Percentiles rank a stretch among this genome's conserved stretches.
Evolutionary conservation across 2,888 invertebrate species (phyloP).

Genomic region (Brachynemurus nebulosus): DNA sequence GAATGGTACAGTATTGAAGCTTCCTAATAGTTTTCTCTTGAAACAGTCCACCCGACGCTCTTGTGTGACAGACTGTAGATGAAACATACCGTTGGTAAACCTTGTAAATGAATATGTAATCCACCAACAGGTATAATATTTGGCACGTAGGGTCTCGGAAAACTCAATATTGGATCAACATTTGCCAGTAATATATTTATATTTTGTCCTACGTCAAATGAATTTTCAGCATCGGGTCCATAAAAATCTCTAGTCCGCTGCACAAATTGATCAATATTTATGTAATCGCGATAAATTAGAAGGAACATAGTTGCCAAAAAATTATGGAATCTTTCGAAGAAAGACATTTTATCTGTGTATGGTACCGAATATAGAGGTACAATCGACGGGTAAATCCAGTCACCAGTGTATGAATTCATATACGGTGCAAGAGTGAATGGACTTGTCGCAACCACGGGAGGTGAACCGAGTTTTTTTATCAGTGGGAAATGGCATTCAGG

Average conservation of each 20-base stretch:
- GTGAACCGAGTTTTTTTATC: slow-evolving; percentile 4
- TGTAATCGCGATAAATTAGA: neutral
- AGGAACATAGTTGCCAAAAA: neutral
- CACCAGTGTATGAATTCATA: neutral
- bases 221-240: slow-evolving; percentile 4
- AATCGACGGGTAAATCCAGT: slow-evolving; percentile 5
- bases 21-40: too few relatives aligned
- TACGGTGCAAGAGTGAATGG: slow-evolving; percentile 3
- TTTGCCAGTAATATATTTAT: slow-evolving; percentile 24
- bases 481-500: slow-evolving; percentile 5
- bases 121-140: slow-evolving; percentile 29
- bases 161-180: slow-evolving; percentile 23
- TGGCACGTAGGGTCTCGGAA: slow-evolving; percentile 25
- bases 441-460: slow-evolving; percentile 4
- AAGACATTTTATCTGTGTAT: slow-evolving; percentile 10
- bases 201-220: slow-evolving; percentile 17
- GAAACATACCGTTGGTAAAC: slow-evolving; percentile 23
- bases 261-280: slow-evolving; percentile 8
- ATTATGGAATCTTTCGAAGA: slow-evolving; percentile 9
- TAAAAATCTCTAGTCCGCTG: slow-evolving; percentile 10
- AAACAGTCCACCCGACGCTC: too few relatives aligned
- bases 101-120: slow-evolving; percentile 23
- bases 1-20: too few relatives aligned
- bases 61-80: neutral
- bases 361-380: slow-evolving; percentile 1